These are phyloP conservation scores for Aramus guarauna DNA, from an alignment of 2,113 vertebrate species.

Conservation along the genomic window DNA sequence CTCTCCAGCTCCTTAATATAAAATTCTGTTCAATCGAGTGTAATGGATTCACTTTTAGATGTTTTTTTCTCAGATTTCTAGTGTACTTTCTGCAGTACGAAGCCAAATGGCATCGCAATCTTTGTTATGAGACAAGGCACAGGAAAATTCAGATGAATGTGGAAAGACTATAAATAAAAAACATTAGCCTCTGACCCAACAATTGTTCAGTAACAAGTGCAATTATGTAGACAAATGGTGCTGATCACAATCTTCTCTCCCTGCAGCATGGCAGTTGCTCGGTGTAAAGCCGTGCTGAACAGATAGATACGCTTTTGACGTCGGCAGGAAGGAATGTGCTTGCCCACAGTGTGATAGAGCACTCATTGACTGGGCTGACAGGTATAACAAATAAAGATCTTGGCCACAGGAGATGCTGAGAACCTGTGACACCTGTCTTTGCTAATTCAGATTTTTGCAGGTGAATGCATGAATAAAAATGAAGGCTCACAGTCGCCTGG, in stretches of 20 bases:
- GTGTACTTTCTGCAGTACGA: not conserved
- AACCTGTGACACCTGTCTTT: not conserved
- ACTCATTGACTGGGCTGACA: not conserved
- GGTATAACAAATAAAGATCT: not conserved
- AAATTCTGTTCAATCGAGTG: not conserved
- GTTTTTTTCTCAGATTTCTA: not conserved
- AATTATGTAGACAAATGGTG: constrained; percentile 28
- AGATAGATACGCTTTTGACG: not conserved
- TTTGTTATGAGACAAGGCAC: not conserved
- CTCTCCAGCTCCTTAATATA: not conserved
- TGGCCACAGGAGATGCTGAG: not conserved
- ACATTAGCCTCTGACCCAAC: not conserved
- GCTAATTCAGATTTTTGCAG: not conserved
- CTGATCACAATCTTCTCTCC: not conserved
- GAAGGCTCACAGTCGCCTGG: not conserved
- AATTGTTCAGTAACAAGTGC: not conserved
- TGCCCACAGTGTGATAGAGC: not conserved
- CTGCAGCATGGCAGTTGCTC: not conserved
- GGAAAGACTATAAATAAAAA: constrained; percentile 8
- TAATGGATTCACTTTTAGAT: not conserved
- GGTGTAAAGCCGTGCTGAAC: not conserved
- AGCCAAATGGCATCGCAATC: not conserved
- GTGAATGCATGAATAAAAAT: not conserved
- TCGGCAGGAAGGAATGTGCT: not conserved
- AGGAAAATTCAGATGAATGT: not conserved